Percentiles rank a stretch among this genome's conserved stretches.
Conservation (phyloP, 1,140 invertebrate genomes). For the Dreissena polymorpha region DNA sequence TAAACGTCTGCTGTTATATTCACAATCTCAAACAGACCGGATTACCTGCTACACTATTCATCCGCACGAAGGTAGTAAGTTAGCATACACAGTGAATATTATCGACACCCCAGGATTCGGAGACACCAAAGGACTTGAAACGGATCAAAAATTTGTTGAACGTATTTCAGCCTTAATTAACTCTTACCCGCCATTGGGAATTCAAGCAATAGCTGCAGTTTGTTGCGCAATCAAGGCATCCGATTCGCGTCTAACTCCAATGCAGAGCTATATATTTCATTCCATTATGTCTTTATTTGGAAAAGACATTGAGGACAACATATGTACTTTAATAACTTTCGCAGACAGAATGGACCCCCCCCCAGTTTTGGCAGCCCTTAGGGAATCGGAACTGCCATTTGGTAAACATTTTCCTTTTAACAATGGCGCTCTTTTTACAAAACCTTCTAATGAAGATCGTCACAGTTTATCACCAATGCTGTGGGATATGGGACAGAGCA, state of each 20-base stretch:
- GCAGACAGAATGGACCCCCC: conserved; percentile 45
- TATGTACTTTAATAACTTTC: conserved; percentile 58
- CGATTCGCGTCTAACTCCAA: conserved; percentile 6
- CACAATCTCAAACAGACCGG: conserved; percentile 22
- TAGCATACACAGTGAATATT: conserved; percentile 37
- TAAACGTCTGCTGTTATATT: neutral
- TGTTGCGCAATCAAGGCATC: conserved; percentile 4
- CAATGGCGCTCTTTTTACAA: neutral
- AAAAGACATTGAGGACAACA: conserved; percentile 60
- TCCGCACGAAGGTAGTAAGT: conserved; percentile 1
- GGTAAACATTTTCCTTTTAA: conserved; percentile 29
- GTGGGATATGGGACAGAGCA: conserved; percentile 12
- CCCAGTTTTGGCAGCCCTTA: conserved; percentile 49
- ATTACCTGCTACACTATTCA: conserved; percentile 41
- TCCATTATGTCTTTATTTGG: conserved; percentile 62
- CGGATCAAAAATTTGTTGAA: conserved; percentile 39
- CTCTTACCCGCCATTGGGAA: conserved; percentile 1
- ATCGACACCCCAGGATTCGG: conserved; percentile 49
- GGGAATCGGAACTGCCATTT: conserved; percentile 45
- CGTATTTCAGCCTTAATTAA: conserved; percentile 40
- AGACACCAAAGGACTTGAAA: conserved; percentile 36
- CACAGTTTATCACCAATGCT: conserved; percentile 15
- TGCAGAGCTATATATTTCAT: conserved; percentile 58
- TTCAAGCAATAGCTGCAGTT: conserved; percentile 55
- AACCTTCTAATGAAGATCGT: neutral